Evolutionary conservation across 2,797 vertebrate species (phyloP).

Genomic region (Karalla daura): DNA sequence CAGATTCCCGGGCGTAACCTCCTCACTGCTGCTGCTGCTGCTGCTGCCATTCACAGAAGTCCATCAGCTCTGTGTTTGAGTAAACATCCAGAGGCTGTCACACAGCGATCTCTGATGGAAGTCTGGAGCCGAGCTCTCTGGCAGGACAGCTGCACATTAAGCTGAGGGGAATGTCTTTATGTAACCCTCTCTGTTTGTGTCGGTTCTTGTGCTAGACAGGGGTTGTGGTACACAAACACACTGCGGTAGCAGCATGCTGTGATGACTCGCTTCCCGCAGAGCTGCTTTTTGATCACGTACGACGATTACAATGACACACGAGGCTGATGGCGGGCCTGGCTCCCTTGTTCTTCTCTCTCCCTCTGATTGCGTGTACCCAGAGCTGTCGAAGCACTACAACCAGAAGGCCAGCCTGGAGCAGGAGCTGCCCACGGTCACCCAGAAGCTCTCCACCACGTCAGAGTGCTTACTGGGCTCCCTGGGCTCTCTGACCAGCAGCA

Average conservation of each 20-base stretch:
- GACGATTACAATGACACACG: neutral
- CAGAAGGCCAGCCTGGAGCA: constrained; percentile 93
- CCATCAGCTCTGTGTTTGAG: neutral
- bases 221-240: constrained; percentile 7
- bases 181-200: neutral
- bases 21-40: too few relatives aligned
- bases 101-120: neutral
- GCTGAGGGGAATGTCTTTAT: constrained; percentile 9
- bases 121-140: constrained; percentile 11
- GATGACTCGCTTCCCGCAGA: neutral
- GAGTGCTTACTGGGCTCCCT: constrained; percentile 95
- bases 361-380: constrained; percentile 81
- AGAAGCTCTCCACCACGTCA: constrained; percentile 96
- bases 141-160: constrained; percentile 17
- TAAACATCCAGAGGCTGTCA: constrained; percentile 26
- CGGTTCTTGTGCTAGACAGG: constrained; percentile 2
- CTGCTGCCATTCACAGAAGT: constrained; percentile 16
- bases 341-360: constrained; percentile 12
- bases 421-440: constrained; percentile 92
- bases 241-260: neutral
- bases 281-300: neutral
- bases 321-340: neutral
- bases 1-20: neutral
- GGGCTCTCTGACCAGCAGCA: constrained; percentile 89
- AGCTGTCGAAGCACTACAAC: constrained; percentile 94